These are phyloP conservation scores for Ochropleura plecta DNA, from an alignment of 2,888 invertebrate species.

Conservation along the genomic window DNA sequence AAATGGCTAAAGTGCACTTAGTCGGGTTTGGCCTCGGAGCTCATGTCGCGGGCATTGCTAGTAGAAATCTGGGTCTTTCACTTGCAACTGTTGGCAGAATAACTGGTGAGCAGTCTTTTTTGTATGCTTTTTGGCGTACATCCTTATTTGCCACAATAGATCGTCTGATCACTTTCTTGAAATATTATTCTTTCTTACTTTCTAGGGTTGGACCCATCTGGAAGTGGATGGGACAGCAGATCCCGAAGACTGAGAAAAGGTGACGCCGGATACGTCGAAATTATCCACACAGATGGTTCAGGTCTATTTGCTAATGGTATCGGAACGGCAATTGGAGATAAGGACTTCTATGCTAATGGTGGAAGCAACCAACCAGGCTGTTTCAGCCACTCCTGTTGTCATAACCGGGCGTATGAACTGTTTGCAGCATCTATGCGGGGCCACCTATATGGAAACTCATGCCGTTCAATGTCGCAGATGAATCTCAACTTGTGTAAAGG, in stretches of 20 bases:
- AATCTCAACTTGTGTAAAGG: slow-evolving; percentile 74
- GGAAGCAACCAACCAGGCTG: slow-evolving; percentile 92
- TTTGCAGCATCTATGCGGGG: slow-evolving; percentile 73
- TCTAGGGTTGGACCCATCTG: slow-evolving; percentile 78
- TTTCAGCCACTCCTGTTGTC: slow-evolving; percentile 71
- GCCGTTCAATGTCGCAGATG: slow-evolving; percentile 68
- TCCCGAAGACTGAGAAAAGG: slow-evolving; percentile 65
- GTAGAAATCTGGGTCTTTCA: not conserved
- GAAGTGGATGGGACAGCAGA: slow-evolving; percentile 71
- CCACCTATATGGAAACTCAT: slow-evolving; percentile 69
- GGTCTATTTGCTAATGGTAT: slow-evolving; percentile 90
- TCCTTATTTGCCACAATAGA: not conserved
- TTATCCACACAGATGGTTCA: slow-evolving; percentile 80
- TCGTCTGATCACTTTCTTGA: not conserved
- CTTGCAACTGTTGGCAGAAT: not conserved
- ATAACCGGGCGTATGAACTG: slow-evolving; percentile 78
- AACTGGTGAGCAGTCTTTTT: not conserved
- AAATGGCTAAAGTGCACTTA: not conserved
- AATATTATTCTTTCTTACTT: not conserved
- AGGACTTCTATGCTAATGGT: slow-evolving; percentile 97
- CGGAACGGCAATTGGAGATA: slow-evolving; percentile 93
- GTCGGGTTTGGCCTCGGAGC: not conserved
- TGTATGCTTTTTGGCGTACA: not conserved
- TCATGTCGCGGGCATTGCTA: not conserved
- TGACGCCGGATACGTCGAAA: slow-evolving; percentile 81